Conservation (phyloP, 2,888 invertebrate genomes). For the Orchesellides sinensis region DNA sequence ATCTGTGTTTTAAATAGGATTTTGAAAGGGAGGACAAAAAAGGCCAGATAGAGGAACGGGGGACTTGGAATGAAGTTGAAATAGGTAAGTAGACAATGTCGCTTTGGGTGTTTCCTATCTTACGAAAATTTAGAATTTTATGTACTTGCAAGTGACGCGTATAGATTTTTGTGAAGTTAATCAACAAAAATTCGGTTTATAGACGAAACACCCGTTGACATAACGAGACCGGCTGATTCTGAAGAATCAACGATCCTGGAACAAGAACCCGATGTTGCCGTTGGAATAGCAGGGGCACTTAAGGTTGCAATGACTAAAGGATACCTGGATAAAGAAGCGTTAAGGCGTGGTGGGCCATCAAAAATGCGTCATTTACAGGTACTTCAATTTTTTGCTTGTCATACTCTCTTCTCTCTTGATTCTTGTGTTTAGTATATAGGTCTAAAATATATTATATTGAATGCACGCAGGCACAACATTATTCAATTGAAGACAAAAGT, state of each 20-base stretch:
- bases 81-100: conserved; percentile 77
- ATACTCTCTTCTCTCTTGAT: too few species aligned
- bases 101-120: background rate
- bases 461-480: conserved; percentile 83
- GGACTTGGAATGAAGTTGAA: conserved; percentile 92
- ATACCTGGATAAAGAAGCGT: conserved; percentile 90
- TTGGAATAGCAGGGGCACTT: conserved; percentile 95
- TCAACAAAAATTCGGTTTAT: background rate
- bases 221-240: conserved; percentile 77
- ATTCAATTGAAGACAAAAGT: conserved; percentile 88
- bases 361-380: conserved; percentile 83
- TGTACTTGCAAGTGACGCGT: background rate
- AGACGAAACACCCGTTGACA: conserved; percentile 78
- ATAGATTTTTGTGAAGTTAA: background rate
- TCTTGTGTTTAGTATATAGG: background rate
- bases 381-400: background rate
- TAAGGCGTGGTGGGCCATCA: conserved; percentile 82
- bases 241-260: conserved; percentile 85
- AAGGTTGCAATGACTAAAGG: conserved; percentile 95
- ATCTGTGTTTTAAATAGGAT: too few species aligned
- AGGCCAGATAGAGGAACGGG: conserved; percentile 79
- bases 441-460: too few species aligned
- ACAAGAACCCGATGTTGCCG: conserved; percentile 93
- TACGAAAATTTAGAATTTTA: conserved; percentile 66
- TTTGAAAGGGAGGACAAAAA: conserved; percentile 78